Percentiles rank a stretch among this genome's conserved stretches.
Evolutionary conservation across 2,113 vertebrate genomes (phyloP).

Genomic region (Xerus inauris): DNA sequence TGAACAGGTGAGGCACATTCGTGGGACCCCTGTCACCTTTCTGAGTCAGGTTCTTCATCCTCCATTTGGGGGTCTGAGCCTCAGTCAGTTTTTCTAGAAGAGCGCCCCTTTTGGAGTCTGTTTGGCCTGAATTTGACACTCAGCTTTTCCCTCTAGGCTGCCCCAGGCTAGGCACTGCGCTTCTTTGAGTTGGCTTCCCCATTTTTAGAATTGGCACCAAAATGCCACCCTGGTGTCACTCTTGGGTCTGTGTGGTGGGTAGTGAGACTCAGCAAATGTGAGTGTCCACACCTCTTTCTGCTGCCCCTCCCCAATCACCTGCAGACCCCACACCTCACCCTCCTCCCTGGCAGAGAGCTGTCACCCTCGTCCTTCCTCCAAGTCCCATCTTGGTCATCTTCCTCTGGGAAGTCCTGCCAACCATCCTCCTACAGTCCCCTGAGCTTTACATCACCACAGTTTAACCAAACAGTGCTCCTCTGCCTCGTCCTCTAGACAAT

Average conservation of each 20-base stretch:
- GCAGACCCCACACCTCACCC: background rate
- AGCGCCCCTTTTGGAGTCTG: background rate
- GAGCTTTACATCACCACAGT: background rate
- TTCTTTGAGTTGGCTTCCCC: constrained; percentile 6
- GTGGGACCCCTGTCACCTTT: background rate
- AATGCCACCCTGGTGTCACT: background rate
- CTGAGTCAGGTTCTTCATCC: background rate
- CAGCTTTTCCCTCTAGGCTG: background rate
- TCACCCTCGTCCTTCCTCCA: background rate
- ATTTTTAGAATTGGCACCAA: background rate
- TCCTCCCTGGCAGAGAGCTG: background rate
- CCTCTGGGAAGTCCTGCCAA: background rate
- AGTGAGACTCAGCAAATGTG: background rate
- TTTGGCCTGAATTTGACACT: background rate
- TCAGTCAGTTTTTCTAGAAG: background rate
- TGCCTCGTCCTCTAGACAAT: background rate
- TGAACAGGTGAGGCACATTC: too few relatives aligned
- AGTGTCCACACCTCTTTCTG: background rate
- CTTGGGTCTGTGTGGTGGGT: background rate
- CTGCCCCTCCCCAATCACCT: background rate
- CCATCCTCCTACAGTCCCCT: background rate
- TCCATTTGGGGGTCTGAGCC: background rate
- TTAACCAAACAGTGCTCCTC: background rate
- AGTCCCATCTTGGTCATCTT: background rate
- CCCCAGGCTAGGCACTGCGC: background rate